Evolutionary conservation across 2,797 vertebrate genomes (phyloP).

Genomic region (Amazona finschi): DNA sequence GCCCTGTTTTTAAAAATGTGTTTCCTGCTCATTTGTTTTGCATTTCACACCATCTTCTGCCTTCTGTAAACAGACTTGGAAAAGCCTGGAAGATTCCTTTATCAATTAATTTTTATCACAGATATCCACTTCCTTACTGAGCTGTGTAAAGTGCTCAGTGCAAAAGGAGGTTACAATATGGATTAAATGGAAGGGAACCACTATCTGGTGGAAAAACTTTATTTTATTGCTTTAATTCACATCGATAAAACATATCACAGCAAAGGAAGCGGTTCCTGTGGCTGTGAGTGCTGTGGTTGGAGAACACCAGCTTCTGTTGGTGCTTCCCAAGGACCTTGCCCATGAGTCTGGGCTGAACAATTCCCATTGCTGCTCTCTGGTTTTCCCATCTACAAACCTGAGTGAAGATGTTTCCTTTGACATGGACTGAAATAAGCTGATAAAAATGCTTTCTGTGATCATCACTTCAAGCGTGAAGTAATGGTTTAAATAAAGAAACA

Average conservation of each 20-base stretch:
- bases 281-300: accelerated
- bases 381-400: not conserved
- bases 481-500: not conserved
- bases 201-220: not conserved
- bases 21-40: not conserved
- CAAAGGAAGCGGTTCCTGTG: not conserved
- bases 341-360: too few species aligned
- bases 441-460: not conserved
- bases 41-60: not conserved
- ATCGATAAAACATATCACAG: not conserved
- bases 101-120: not conserved
- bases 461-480: not conserved
- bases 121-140: not conserved
- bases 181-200: not conserved
- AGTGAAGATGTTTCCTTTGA: not conserved
- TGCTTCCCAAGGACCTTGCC: too few species aligned
- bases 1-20: accelerated
- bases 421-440: not conserved
- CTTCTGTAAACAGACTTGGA: not conserved
- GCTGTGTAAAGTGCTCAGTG: too few species aligned
- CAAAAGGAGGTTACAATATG: not conserved
- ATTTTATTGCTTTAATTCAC: not conserved
- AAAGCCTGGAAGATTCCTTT: not conserved
- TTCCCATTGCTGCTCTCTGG: accelerated
- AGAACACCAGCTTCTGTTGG: not conserved